These are phyloP conservation scores for Syngnathoides biaculeatus DNA, from an alignment of 2,113 vertebrate species.

Conservation along the genomic window DNA sequence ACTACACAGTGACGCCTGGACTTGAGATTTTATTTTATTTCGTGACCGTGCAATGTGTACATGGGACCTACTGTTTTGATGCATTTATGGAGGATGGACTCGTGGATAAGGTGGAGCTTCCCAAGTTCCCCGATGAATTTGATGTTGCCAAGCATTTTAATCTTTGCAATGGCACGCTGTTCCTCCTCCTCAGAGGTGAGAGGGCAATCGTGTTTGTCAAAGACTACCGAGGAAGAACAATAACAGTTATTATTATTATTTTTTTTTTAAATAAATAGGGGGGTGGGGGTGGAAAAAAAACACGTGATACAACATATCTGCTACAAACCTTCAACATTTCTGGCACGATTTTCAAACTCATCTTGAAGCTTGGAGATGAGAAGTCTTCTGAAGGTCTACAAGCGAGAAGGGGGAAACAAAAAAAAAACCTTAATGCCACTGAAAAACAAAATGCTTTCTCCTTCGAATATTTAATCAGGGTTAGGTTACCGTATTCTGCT, in stretches of 20 bases:
- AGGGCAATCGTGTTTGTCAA: slow-evolving; percentile 92
- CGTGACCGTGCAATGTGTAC: neutral
- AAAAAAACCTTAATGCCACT: neutral
- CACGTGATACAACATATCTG: neutral
- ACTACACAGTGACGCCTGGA: neutral
- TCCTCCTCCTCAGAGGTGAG: slow-evolving; percentile 98
- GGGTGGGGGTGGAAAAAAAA: too few relatives aligned
- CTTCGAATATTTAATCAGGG: neutral
- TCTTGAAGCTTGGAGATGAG: slow-evolving; percentile 99
- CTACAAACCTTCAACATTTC: slow-evolving; percentile 95
- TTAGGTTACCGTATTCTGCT: slow-evolving; percentile 97
- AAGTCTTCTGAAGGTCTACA: slow-evolving; percentile 97
- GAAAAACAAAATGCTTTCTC: neutral
- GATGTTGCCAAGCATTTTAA: slow-evolving; percentile 99
- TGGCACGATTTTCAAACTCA: slow-evolving; percentile 99
- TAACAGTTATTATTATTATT: too few relatives aligned
- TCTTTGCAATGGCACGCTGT: slow-evolving; percentile 96
- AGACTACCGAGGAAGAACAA: slow-evolving; percentile 71
- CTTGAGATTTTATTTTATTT: neutral
- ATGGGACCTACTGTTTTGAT: slow-evolving; percentile 94
- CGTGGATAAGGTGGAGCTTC: slow-evolving; percentile 99
- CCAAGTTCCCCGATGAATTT: slow-evolving; percentile 99
- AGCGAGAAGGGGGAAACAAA: neutral
- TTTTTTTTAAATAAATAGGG: too few relatives aligned
- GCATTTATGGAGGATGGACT: slow-evolving; percentile 99